These are phyloP conservation scores for Drosophila kanekoi DNA, from an alignment of 2,888 invertebrate genomes.

Conservation along the genomic window DNA sequence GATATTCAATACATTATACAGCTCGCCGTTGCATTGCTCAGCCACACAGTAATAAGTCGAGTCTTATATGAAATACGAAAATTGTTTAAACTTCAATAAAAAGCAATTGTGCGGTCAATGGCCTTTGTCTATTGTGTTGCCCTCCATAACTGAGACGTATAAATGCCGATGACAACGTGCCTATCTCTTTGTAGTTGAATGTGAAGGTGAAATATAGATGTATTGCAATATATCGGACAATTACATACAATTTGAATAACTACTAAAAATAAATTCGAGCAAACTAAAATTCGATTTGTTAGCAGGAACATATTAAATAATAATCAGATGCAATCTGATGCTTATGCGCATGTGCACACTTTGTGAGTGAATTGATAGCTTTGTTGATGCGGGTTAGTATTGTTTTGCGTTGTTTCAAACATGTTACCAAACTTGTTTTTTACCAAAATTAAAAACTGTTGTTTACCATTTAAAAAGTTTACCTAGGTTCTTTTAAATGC, in stretches of 20 bases:
- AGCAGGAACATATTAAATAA: no score
- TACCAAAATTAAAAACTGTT: background rate
- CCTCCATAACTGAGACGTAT: slow-evolving; percentile 26
- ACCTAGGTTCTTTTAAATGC: background rate
- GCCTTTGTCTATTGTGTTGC: slow-evolving; percentile 40
- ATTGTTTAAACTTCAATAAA: slow-evolving; percentile 22
- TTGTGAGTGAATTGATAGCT: background rate
- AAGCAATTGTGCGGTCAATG: slow-evolving; percentile 40
- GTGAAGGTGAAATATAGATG: slow-evolving; percentile 3
- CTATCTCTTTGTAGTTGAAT: slow-evolving; percentile 4
- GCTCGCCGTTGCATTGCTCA: background rate
- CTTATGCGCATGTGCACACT: background rate
- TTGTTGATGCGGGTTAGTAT: background rate
- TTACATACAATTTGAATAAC: background rate
- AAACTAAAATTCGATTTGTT: no score
- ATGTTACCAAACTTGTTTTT: slow-evolving; percentile 21
- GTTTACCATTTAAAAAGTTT: background rate
- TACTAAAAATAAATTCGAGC: no score
- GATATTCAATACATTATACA: no score
- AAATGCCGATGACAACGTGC: slow-evolving; percentile 19
- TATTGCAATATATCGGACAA: slow-evolving; percentile 3
- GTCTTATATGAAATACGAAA: slow-evolving; percentile 22
- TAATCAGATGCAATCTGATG: background rate
- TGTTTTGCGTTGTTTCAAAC: background rate
- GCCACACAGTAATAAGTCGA: slow-evolving; percentile 12